Conservation (phyloP, 1,140 invertebrate genomes). For the Drosophila sechellia region DNA sequence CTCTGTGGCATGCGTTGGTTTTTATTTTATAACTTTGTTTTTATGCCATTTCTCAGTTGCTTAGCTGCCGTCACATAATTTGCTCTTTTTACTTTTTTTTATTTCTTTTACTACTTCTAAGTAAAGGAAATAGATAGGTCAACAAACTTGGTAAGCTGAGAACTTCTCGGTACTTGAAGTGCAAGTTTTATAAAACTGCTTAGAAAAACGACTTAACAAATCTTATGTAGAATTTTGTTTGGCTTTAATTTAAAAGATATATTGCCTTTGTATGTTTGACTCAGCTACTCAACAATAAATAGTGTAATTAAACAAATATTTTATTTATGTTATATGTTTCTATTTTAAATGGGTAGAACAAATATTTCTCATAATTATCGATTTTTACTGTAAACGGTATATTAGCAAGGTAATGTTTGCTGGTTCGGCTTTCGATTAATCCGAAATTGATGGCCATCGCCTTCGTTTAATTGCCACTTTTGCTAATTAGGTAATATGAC, state of each 20-base stretch:
- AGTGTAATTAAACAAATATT: too few species aligned
- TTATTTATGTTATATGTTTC: too few species aligned
- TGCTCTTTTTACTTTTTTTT: constrained; percentile 47
- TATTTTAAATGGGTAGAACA: too few species aligned
- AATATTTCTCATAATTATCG: too few species aligned
- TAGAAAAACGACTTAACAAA: too few species aligned
- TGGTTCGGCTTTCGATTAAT: constrained; percentile 28
- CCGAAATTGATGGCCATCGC: constrained; percentile 43
- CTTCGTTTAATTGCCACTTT: constrained; percentile 36
- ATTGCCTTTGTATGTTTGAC: too few species aligned
- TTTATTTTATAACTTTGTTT: constrained; percentile 75
- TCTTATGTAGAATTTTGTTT: too few species aligned
- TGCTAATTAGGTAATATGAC: constrained; percentile 26
- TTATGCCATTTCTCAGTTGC: constrained; percentile 59
- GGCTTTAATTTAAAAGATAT: too few species aligned
- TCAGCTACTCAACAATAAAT: too few species aligned
- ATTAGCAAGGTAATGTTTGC: too few species aligned
- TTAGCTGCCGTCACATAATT: constrained; percentile 66
- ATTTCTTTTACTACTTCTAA: constrained; percentile 17
- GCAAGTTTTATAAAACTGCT: neutral
- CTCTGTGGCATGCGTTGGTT: constrained; percentile 11
- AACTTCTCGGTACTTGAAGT: constrained; percentile 27
- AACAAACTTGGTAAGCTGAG: constrained; percentile 49
- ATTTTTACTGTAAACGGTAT: too few species aligned
- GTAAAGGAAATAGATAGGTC: constrained; percentile 28